Percentiles rank a stretch among this genome's conserved stretches.
Conservation (phyloP, 2,797 vertebrate genomes). For the Nyctalus aviator region DNA sequence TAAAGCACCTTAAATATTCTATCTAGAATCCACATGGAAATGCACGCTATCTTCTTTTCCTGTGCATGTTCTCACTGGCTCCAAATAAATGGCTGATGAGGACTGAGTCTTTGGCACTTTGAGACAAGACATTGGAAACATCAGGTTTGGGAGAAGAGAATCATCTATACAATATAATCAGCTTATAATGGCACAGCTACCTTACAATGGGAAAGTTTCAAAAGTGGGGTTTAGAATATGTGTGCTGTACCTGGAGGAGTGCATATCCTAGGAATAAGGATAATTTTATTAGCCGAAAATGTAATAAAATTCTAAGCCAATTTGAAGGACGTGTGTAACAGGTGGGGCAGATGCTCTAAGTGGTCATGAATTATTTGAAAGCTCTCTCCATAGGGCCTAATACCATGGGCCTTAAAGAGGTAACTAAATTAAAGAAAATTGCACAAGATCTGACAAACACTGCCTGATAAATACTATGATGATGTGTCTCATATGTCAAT, state of each 20-base stretch:
- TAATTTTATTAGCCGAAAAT: slow-evolving; percentile 74
- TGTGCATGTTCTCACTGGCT: slow-evolving; percentile 49
- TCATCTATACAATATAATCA: slow-evolving; percentile 72
- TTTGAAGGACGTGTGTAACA: slow-evolving; percentile 62
- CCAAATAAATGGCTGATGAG: slow-evolving; percentile 39
- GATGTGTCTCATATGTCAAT: too few relatives aligned
- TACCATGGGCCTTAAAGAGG: neutral
- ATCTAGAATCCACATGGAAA: neutral
- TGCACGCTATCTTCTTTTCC: neutral
- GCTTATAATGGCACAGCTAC: slow-evolving; percentile 36
- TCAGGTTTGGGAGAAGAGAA: slow-evolving; percentile 73
- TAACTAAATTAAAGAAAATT: too few relatives aligned
- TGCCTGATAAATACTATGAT: too few relatives aligned
- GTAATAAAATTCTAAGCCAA: slow-evolving; percentile 76
- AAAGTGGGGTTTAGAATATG: neutral
- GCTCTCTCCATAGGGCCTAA: neutral
- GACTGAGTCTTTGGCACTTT: slow-evolving; percentile 29
- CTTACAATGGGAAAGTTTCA: slow-evolving; percentile 22
- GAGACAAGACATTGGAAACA: slow-evolving; percentile 66
- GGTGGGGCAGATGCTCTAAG: slow-evolving; percentile 50
- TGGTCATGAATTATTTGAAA: neutral
- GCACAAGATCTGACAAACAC: too few relatives aligned
- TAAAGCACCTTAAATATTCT: slow-evolving; percentile 52
- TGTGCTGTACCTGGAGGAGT: slow-evolving; percentile 35
- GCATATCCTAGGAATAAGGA: slow-evolving; percentile 52